Evolutionary conservation across 1,140 invertebrate genomes (phyloP).

Genomic region (Diabrotica undecimpunctata): DNA sequence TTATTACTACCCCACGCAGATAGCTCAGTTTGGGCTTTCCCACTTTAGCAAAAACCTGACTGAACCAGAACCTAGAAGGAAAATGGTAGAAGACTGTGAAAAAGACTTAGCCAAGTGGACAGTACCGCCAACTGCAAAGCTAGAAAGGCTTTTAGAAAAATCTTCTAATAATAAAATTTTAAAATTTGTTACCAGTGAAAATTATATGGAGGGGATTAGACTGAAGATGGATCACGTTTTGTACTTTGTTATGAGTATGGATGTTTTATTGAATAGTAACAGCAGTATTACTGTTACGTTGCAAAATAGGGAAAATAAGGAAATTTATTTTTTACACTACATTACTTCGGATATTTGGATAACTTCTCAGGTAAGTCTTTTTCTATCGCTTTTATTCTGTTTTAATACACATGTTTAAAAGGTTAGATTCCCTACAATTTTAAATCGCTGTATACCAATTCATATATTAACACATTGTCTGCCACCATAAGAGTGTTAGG

Average conservation of each 20-base stretch:
- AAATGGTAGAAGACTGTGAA: slow-evolving; percentile 72
- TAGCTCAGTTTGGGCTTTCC: slow-evolving; percentile 94
- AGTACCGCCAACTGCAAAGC: slow-evolving; percentile 60
- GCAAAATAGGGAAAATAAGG: slow-evolving; percentile 73
- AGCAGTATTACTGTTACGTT: slow-evolving; percentile 75
- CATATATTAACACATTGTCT: too few species aligned
- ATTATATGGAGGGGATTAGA: slow-evolving; percentile 64
- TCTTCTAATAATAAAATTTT: slow-evolving; percentile 56
- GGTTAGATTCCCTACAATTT: too few species aligned
- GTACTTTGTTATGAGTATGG: slow-evolving; percentile 74
- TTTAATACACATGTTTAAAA: too few species aligned
- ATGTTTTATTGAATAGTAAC: slow-evolving; percentile 70
- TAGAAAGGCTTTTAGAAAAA: slow-evolving; percentile 60
- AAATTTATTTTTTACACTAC: slow-evolving; percentile 79
- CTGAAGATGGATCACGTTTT: slow-evolving; percentile 69
- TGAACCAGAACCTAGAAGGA: slow-evolving; percentile 68
- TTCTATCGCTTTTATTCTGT: neutral
- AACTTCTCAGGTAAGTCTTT: slow-evolving; percentile 59
- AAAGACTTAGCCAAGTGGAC: slow-evolving; percentile 63
- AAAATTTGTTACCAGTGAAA: slow-evolving; percentile 69
- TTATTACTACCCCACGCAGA: slow-evolving; percentile 98
- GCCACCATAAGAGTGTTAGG: too few species aligned
- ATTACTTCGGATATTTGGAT: slow-evolving; percentile 71
- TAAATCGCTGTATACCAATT: too few species aligned
- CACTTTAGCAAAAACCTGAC: slow-evolving; percentile 95